These are phyloP conservation scores for Gobio occitaniae DNA, from an alignment of 2,797 vertebrate genomes.

Conservation along the genomic window DNA sequence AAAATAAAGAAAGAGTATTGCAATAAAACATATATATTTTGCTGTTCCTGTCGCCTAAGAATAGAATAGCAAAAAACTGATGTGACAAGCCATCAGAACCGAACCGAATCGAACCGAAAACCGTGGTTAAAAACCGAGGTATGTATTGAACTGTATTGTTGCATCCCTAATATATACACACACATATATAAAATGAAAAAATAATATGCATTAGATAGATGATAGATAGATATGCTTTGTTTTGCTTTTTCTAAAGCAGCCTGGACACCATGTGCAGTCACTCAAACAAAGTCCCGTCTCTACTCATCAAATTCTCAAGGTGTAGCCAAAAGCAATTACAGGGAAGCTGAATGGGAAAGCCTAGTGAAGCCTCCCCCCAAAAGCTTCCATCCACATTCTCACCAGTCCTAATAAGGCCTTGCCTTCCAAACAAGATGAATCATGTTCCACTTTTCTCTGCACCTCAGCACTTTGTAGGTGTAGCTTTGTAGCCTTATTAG, in stretches of 20 bases:
- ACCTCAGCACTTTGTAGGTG: slow-evolving; percentile 71
- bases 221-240: too few species aligned
- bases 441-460: slow-evolving; percentile 70
- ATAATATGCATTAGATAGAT: too few species aligned
- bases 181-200: too few species aligned
- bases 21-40: too few species aligned
- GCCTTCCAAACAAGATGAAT: slow-evolving; percentile 76
- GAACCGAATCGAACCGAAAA: too few species aligned
- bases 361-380: slow-evolving; percentile 61
- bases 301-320: slow-evolving; percentile 77
- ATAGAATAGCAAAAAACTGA: too few species aligned
- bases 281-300: slow-evolving; percentile 72
- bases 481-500: slow-evolving; percentile 68
- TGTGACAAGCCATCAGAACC: too few species aligned
- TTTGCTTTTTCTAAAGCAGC: slow-evolving; percentile 56
- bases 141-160: too few species aligned
- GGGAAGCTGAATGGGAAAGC: slow-evolving; percentile 65
- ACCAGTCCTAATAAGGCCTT: slow-evolving; percentile 70
- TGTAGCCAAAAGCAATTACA: slow-evolving; percentile 76
- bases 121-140: too few species aligned
- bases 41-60: too few species aligned
- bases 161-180: too few species aligned
- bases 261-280: slow-evolving; percentile 62
- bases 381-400: slow-evolving; percentile 49
- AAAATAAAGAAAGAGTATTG: too few species aligned